Percentiles rank a stretch among this genome's conserved stretches.
Evolutionary conservation across 2,113 vertebrate species (phyloP).

Genomic region (Chloroceryle aenea): DNA sequence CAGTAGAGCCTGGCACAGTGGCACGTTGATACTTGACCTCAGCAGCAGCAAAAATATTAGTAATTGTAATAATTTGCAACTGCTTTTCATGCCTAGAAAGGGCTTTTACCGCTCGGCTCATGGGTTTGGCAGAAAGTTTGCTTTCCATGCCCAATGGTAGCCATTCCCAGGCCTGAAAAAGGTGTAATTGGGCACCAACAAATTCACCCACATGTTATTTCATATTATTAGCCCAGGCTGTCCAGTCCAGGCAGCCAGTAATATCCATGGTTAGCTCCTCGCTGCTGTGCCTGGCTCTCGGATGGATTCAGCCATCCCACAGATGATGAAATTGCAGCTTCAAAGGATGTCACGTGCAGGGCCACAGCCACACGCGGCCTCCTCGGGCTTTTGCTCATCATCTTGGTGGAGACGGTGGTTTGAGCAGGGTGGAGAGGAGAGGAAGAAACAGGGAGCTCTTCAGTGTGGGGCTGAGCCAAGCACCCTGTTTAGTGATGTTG

Average conservation of each 20-base stretch:
- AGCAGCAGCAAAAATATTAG: not conserved
- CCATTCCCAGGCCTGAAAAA: not conserved
- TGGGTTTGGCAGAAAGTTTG: not conserved
- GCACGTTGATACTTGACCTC: fast-evolving
- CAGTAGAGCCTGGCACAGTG: not conserved
- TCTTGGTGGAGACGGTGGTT: not conserved
- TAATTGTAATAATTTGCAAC: not conserved
- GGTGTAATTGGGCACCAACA: not conserved
- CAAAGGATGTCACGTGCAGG: not conserved
- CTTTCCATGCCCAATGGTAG: not conserved
- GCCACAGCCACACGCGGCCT: fast-evolving
- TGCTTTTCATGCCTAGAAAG: not conserved
- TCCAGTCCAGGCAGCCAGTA: not conserved
- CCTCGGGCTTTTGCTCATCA: not conserved
- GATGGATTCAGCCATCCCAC: not conserved
- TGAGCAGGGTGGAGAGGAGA: not conserved
- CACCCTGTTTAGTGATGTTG: fast-evolving
- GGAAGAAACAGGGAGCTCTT: not conserved
- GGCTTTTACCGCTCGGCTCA: not conserved
- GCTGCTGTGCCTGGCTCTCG: not conserved
- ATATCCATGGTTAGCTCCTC: fast-evolving
- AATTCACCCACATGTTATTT: not conserved
- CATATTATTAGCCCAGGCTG: not conserved
- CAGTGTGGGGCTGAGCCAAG: fast-evolving
- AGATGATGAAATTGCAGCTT: not conserved